Percentiles rank a stretch among this genome's conserved stretches.
phyloP scores from a whole-genome alignment of 2,113 vertebrate genomes.

The Chloebia gouldiae region DNA sequence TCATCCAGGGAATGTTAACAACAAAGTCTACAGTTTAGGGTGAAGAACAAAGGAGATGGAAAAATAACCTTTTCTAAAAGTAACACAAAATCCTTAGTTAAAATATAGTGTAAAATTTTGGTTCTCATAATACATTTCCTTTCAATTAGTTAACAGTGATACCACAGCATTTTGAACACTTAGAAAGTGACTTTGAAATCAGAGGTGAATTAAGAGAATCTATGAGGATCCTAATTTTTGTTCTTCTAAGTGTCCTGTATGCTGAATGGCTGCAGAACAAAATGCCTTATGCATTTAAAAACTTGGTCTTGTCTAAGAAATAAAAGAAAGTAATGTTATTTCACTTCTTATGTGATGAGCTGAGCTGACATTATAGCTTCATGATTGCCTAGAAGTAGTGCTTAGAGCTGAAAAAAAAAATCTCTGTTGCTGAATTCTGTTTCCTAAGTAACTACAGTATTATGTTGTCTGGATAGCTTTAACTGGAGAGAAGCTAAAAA shows the following conservation, averaged over 20 bases:
- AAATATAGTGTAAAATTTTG: neutral
- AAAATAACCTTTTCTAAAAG: neutral
- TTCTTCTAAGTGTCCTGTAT: neutral
- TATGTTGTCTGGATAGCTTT: neutral
- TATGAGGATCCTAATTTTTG: neutral
- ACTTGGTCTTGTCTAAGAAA: neutral
- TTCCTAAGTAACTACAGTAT: neutral
- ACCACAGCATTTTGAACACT: neutral
- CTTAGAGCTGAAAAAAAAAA: neutral
- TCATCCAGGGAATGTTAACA: neutral
- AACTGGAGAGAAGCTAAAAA: neutral
- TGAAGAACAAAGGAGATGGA: neutral
- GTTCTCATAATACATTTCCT: neutral
- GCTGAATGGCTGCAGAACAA: neutral
- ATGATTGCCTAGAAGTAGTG: neutral
- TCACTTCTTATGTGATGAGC: neutral
- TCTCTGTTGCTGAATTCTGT: neutral
- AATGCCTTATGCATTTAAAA: neutral
- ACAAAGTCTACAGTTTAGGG: neutral
- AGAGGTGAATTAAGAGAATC: neutral
- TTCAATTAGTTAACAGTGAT: neutral
- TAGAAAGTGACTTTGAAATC: neutral
- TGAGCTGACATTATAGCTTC: neutral
- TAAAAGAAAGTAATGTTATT: neutral
- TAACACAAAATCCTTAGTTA: neutral